phyloP scores from a whole-genome alignment of 2,797 vertebrate genomes.

The Dendrocincla fuliginosa region DNA sequence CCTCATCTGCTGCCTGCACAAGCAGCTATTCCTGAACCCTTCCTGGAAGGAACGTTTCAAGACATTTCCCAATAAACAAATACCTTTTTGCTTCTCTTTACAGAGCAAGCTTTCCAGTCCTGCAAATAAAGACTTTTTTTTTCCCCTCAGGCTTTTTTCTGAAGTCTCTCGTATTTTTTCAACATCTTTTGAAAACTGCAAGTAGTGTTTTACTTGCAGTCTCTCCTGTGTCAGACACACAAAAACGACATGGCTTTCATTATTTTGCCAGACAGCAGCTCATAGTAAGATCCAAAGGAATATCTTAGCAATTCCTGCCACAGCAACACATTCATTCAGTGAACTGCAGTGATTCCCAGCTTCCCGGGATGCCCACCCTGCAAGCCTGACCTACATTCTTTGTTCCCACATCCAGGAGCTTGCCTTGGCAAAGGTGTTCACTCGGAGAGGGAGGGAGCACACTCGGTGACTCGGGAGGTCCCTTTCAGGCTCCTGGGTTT shows the following conservation, averaged over 20 bases:
- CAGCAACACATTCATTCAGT: not conserved
- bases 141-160: not conserved
- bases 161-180: not conserved
- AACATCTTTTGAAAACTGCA: not conserved
- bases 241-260: not conserved
- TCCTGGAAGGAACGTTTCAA: not conserved
- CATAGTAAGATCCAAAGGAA: constrained; percentile 12
- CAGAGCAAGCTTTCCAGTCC: not conserved
- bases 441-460: not conserved
- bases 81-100: not conserved
- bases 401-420: constrained; percentile 17
- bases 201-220: not conserved
- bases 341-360: not conserved
- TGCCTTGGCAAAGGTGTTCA: constrained; percentile 32
- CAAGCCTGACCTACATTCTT: constrained; percentile 50
- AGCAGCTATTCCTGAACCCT: not conserved
- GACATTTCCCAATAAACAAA: not conserved
- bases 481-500: not conserved
- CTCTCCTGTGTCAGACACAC: not conserved
- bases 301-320: not conserved
- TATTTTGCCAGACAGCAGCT: not conserved
- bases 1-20: not conserved
- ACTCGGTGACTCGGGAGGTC: not conserved
- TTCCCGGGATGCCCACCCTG: constrained; percentile 31
- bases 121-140: not conserved